Evolutionary conservation across 2,113 vertebrate genomes (phyloP).

Genomic region (Ophiodon elongatus): DNA sequence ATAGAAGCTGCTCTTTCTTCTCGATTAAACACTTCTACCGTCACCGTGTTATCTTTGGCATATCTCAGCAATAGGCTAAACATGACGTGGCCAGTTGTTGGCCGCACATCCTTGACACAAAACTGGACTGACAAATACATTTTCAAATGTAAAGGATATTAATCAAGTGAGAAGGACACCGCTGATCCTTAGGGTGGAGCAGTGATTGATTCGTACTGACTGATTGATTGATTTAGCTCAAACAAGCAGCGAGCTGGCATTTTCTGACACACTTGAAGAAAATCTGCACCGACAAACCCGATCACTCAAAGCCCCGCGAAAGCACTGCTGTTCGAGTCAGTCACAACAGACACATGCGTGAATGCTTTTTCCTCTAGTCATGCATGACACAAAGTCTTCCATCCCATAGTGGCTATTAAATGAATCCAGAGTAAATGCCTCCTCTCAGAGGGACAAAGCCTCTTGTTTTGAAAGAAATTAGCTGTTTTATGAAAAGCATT

Average conservation of each 20-base stretch:
- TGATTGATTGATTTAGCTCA: constrained; percentile 63
- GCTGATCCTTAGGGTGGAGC: constrained; percentile 35
- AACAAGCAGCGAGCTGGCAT: constrained; percentile 61
- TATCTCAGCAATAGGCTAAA: not conserved
- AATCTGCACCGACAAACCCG: constrained; percentile 47
- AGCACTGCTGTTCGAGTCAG: constrained; percentile 38
- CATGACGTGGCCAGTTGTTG: not conserved
- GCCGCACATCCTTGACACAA: constrained; percentile 19
- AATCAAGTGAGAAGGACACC: constrained; percentile 35
- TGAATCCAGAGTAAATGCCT: constrained; percentile 31
- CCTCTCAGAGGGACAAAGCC: constrained; percentile 7
- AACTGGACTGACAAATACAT: constrained; percentile 49
- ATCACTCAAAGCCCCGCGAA: constrained; percentile 32
- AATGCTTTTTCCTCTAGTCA: not conserved
- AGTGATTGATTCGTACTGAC: constrained; percentile 55
- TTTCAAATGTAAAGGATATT: constrained; percentile 36
- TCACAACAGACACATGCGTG: not conserved
- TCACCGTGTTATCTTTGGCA: constrained; percentile 11
- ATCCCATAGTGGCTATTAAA: constrained; percentile 3
- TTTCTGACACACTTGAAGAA: constrained; percentile 55
- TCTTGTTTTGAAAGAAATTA: constrained; percentile 34
- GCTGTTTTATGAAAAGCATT: constrained; percentile 42
- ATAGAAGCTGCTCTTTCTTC: constrained; percentile 40
- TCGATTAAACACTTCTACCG: not conserved
- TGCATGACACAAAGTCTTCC: constrained; percentile 15